Evolutionary conservation across 2,797 vertebrate species (phyloP).

Genomic region (Malurus splendens): DNA sequence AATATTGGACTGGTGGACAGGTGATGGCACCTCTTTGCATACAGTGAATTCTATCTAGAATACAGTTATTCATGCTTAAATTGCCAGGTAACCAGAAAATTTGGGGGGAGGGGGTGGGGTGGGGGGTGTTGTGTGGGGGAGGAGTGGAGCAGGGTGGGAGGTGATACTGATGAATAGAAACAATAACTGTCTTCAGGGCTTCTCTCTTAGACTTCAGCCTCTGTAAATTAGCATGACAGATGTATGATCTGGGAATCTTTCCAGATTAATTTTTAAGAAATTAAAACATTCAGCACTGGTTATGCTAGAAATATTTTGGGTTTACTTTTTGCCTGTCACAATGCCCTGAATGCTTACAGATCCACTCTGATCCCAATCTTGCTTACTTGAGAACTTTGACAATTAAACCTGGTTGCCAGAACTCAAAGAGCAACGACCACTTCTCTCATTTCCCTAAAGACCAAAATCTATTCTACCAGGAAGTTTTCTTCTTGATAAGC

Average conservation of each 20-base stretch:
- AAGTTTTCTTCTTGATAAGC: neutral
- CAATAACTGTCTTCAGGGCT: neutral
- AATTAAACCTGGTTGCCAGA: neutral
- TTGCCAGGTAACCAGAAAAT: constrained; percentile 5
- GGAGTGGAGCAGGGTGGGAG: neutral
- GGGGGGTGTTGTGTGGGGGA: neutral
- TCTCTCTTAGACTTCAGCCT: constrained; percentile 34
- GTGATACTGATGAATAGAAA: neutral
- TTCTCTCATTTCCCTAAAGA: neutral
- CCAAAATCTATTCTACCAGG: neutral
- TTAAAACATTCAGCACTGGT: constrained; percentile 24
- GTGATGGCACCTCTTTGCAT: neutral
- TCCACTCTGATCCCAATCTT: neutral
- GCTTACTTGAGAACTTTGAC: neutral
- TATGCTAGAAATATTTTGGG: neutral
- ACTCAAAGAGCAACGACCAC: neutral
- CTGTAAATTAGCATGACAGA: constrained; percentile 64
- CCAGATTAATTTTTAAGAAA: constrained; percentile 63
- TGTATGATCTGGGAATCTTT: constrained; percentile 63
- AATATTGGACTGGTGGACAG: neutral
- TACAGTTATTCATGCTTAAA: constrained; percentile 2
- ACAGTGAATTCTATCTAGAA: neutral
- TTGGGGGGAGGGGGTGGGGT: rapidly evolving
- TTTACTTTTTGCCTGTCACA: neutral
- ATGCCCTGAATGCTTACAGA: neutral